Base-by-base conservation (phyloP, 2,113 vertebrate species). In the Trematocara variabile region DNA sequence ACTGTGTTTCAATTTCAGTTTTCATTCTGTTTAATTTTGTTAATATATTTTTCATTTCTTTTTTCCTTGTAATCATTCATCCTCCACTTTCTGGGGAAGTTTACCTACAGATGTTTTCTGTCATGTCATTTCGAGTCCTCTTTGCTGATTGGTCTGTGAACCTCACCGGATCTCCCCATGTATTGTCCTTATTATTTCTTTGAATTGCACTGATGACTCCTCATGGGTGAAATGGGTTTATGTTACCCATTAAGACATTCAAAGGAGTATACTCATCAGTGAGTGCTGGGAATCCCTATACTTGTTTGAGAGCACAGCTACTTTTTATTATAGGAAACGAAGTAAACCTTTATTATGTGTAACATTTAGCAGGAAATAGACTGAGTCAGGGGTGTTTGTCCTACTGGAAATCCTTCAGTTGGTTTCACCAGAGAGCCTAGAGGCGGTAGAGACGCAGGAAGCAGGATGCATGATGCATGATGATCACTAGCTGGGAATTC, bases 261-360 rank as follows among this genome's bases (percentile, higher is more conserved):
- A 48, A 30, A 75, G 68, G 41, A 30, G 41, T 18, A 18, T 28
- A 28, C 41, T 73, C 41, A 46, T 28, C 25, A 75, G 1, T 18
- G 25, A 75, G 41, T 75, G 41, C 14, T 16, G 39, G 41, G 22
- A 18, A 48, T 11, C 18, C 44, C 3, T 30, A 7, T 48, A 48
- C 4, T 10, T 48, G 41, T 18, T 75, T 30, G 14, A 48, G 6
- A 75, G 68, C 68, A 48, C 0, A 30, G 68, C 41, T 75, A 30
- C 0, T 30, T 75, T 48, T 46, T 75, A 75, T n/a, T 0, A 7
- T 48, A 28, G 25, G 68, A 48, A n/a, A n/a, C n/a, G n/a, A n/a
- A 75, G 41, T 48, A 9, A 25, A 13, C 34, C 0, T 65, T 60
- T 63, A 7, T 37, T 2, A 37, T 20, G 60, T 37, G 33, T 37